phyloP scores from a whole-genome alignment of 2,797 vertebrate genomes.

The Bufotes viridis region DNA sequence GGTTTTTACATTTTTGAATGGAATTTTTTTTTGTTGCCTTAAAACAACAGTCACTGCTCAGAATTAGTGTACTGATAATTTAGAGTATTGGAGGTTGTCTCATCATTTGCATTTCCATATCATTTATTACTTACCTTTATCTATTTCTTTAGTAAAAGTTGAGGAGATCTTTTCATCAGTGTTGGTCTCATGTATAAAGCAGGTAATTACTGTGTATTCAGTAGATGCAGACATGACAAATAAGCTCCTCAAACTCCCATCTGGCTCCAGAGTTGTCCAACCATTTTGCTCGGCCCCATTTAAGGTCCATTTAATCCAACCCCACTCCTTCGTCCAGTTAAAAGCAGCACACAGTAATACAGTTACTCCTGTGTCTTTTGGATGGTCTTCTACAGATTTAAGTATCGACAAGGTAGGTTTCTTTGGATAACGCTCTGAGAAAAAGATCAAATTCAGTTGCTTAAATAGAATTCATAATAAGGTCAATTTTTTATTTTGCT shows the following conservation, averaged over 20 bases:
- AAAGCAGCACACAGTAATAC: not conserved
- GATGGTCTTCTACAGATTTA: not conserved
- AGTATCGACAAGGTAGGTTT: slow-evolving; percentile 9
- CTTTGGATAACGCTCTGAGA: not conserved
- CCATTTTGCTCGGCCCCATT: not conserved
- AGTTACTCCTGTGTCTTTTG: too few relatives aligned
- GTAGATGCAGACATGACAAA: not conserved
- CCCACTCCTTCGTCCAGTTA: slow-evolving; percentile 35
- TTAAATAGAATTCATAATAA: not conserved
- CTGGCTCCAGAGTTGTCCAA: slow-evolving; percentile 8
- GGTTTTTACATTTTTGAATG: too few relatives aligned
- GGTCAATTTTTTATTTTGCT: not conserved
- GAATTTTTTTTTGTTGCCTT: too few relatives aligned
- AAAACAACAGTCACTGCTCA: too few relatives aligned
- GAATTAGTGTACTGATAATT: too few relatives aligned
- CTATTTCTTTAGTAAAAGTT: not conserved
- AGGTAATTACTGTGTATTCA: not conserved
- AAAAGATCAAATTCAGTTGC: not conserved
- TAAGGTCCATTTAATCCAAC: not conserved
- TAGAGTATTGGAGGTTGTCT: too few relatives aligned
- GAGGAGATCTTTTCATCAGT: not conserved
- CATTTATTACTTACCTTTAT: not conserved
- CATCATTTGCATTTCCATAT: not conserved
- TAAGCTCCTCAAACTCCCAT: slow-evolving; percentile 29
- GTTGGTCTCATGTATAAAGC: not conserved